Percentiles rank a stretch among this genome's conserved stretches.
phyloP scores from a whole-genome alignment of 2,797 vertebrate species.

The Valencia hispanica region DNA sequence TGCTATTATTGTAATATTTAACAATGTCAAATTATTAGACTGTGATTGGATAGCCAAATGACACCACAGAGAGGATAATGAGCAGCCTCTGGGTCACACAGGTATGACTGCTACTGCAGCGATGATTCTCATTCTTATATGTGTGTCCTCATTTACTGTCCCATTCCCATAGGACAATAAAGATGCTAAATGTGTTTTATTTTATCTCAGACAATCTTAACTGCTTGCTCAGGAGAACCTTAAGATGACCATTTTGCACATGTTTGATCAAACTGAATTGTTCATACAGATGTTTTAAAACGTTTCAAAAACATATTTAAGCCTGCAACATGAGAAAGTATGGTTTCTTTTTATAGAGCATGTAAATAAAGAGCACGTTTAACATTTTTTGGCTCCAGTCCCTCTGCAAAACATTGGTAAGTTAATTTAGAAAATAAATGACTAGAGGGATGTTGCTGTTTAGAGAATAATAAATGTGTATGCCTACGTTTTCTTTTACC shows the following conservation, averaged over 20 bases:
- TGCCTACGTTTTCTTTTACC: not conserved
- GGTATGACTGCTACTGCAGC: not conserved
- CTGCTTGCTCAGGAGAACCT: not conserved
- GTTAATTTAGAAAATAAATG: too few relatives aligned
- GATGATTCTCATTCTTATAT: not conserved
- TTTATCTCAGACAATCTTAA: not conserved
- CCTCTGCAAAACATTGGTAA: too few relatives aligned
- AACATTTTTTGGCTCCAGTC: too few relatives aligned
- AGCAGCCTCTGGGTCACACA: not conserved
- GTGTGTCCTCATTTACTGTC: constrained; percentile 1
- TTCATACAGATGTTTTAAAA: too few relatives aligned
- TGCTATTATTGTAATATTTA: not conserved
- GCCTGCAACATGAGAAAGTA: too few relatives aligned
- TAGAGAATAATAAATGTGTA: not conserved
- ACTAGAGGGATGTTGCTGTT: not conserved
- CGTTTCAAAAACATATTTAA: too few relatives aligned
- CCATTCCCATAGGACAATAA: not conserved
- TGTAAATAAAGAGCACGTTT: too few relatives aligned
- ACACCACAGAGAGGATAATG: not conserved
- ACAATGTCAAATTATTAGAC: not conserved
- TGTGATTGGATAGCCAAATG: not conserved
- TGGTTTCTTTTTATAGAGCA: too few relatives aligned
- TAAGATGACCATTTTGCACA: not conserved
- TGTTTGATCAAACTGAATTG: not conserved
- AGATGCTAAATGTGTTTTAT: not conserved